Conservation (phyloP, 2,888 invertebrate species). For the Ischnura elegans region DNA sequence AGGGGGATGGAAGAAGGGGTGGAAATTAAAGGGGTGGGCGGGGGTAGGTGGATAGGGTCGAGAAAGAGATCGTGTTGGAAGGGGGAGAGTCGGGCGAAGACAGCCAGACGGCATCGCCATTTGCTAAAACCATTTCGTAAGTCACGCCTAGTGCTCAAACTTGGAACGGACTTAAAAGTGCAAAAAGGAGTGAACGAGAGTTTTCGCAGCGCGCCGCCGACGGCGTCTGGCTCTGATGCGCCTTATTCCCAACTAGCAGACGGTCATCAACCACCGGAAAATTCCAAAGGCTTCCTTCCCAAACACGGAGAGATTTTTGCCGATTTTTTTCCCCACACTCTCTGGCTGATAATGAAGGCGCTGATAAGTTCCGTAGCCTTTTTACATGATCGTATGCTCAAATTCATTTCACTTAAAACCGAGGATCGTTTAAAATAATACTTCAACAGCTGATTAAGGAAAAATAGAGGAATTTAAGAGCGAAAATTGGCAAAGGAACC, state of each 20-base stretch:
- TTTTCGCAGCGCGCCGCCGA: not conserved
- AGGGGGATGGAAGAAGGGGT: not conserved
- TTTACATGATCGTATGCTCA: too few relatives aligned
- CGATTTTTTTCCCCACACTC: too few relatives aligned
- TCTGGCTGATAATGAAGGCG: too few relatives aligned
- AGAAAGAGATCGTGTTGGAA: not conserved
- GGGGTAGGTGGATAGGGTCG: not conserved
- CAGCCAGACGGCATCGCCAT: conserved; percentile 14
- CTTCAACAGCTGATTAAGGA: too few relatives aligned
- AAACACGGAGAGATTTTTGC: too few relatives aligned
- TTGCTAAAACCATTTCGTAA: conserved; percentile 21
- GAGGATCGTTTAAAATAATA: too few relatives aligned
- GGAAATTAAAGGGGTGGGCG: not conserved
- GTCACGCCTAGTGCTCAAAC: conserved; percentile 22
- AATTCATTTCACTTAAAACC: too few relatives aligned
- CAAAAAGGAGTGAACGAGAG: not conserved
- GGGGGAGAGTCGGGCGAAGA: not conserved
- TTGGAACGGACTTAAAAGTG: conserved; percentile 9
- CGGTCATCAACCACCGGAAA: not conserved
- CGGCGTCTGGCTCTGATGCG: too few relatives aligned
- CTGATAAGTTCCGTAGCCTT: too few relatives aligned
- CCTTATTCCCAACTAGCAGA: not conserved
- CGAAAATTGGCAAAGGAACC: too few relatives aligned
- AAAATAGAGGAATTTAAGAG: too few relatives aligned
- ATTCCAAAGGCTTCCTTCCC: not conserved